phyloP scores from a whole-genome alignment of 2,888 invertebrate genomes.

The Eulithis prunata region DNA sequence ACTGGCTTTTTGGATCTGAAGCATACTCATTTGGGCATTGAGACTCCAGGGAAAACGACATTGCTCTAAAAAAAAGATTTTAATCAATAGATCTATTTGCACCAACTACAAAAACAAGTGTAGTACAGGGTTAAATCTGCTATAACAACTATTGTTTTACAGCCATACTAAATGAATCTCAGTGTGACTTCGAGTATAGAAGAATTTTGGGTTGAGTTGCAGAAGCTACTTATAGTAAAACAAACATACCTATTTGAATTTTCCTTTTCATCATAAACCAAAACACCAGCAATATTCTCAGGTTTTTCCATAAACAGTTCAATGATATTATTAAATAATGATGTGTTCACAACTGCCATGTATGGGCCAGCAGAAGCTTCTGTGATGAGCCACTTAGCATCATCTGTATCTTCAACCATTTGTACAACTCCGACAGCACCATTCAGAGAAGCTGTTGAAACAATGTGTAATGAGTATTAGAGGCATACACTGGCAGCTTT shows the following conservation, averaged over 20 bases:
- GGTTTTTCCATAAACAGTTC: slow-evolving; percentile 80
- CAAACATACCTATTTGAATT: slow-evolving; percentile 63
- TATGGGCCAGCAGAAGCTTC: slow-evolving; percentile 92
- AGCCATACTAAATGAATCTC: too few relatives aligned
- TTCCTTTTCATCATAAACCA: slow-evolving; percentile 81
- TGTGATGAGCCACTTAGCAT: slow-evolving; percentile 89
- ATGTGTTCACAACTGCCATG: slow-evolving; percentile 88
- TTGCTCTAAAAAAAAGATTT: slow-evolving; percentile 56
- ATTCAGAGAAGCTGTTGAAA: slow-evolving; percentile 85
- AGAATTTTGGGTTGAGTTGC: too few relatives aligned
- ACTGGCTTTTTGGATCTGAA: slow-evolving; percentile 68
- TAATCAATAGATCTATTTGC: background rate
- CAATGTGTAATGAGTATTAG: background rate
- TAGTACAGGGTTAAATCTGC: too few relatives aligned
- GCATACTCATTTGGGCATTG: slow-evolving; percentile 93
- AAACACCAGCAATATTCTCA: slow-evolving; percentile 86
- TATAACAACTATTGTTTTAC: too few relatives aligned
- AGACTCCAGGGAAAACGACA: slow-evolving; percentile 85
- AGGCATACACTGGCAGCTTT: too few relatives aligned
- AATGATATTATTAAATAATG: slow-evolving; percentile 84
- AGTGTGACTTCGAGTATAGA: too few relatives aligned
- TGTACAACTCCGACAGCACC: slow-evolving; percentile 95
- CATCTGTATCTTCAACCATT: slow-evolving; percentile 85
- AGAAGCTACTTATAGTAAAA: too few relatives aligned
- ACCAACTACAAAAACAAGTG: too few relatives aligned